Evolutionary conservation across 2,797 vertebrate genomes (phyloP), one percentile per base, ranked within the genome.

Genomic region (Cuculus canorus): DNA sequence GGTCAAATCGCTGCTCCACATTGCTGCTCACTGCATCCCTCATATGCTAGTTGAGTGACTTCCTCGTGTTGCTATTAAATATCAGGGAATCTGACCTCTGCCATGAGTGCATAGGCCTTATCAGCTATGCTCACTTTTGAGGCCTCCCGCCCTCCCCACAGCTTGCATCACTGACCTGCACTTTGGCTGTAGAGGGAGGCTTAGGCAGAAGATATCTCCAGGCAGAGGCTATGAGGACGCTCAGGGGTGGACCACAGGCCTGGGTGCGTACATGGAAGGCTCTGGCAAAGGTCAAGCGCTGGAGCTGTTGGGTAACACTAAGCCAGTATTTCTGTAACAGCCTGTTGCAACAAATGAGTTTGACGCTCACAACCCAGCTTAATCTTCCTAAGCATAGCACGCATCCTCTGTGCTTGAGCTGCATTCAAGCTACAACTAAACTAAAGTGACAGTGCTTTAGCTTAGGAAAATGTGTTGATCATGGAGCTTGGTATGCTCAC

Each of bases 241-340:
- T 41, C 7, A 3, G 30, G 18, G 75, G 2, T 0, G 0, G 45
- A 70, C 61, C 53, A 50, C 32, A 15, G 56, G n/a, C 32, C 39
- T 61, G 11, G 10, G 7, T 75, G 77, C 63, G 22, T 75, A 18
- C 0, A 0, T 63, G 43, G 28, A 65, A 39, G 13, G 17, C 12
- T 12, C 57, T 50, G 70, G 70, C n/a, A 66, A 45, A 82, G 57
- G 37, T 68, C 39, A 30, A 57, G 53, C 25, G 5, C 17, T 27
- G 72, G 52, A 61, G 35, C 48, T 53, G 5, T 41, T 75, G 41
- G 32, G 43, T 76, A 64, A 65, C 45, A 64, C 25, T 33, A 37
- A 84, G 43, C 65, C 45, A 33, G 50, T 37, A 30, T 69, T 83
- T 71, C 48, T 72, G 12, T 80, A 45, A 52, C 22, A 76, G 56